Base-by-base conservation (phyloP, 2,888 invertebrate species). In the Clepsis dumicolana region DNA sequence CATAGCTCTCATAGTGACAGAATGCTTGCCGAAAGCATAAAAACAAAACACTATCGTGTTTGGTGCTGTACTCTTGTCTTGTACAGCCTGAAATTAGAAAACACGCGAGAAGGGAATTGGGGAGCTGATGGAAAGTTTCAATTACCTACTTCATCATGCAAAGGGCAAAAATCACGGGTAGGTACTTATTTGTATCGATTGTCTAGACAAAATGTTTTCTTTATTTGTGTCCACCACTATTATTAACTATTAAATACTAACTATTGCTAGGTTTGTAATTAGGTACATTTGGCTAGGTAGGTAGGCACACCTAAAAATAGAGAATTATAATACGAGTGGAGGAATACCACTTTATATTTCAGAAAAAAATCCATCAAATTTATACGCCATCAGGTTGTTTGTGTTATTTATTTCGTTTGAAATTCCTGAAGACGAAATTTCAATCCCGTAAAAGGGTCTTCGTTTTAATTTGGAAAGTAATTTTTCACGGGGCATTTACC, bases 351-450 rank as follows among this genome's bases (percentile, higher is more conserved):
- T 57, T 57, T 35, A 64, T 57, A 48, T 18, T 32, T 10, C 18
- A 48, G 32, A 16, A 57, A 64, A 35, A 57, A 38, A 57, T 57
- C 57, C 57, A 57, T 64, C 48, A 50, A 64, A 64, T 64, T 63
- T 54, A 44, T 41, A 14, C 29, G 18, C 25, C 25, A 16, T 3
- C 38, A 50, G 27, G 60, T 44, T 60, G 60, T 60, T 64, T 48
- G 44, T n/a, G 12, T 29, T 56, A n/a, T n/a, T n/a, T n/a, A n/a
- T n/a, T n/a, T 41, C 41, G 16, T n/a, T 41, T 16, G 16, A 41
- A 7, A 8, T 44, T 18, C 44, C 44, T 4, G 16, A 18, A 18
- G 18, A 44, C 12, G 3, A 24, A 61, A 21, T 21, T 32, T 61
- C n/a, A 50, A 50, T 61, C n/a, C n/a, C 12, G 7, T 2, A 18